Conservation (phyloP, 2,797 vertebrate species). For the Emys orbicularis region DNA sequence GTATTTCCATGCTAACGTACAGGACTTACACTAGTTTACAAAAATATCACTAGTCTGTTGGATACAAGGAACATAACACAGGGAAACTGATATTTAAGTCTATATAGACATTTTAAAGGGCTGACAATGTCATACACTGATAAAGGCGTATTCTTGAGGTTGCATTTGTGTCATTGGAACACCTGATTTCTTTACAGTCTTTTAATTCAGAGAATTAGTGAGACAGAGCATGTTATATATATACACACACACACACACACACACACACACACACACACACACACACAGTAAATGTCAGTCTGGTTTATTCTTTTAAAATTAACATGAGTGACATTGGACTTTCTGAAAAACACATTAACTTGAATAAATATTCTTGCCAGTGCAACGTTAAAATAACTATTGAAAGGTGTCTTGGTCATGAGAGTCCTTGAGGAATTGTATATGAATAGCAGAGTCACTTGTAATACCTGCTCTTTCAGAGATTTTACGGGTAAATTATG, state of each 20-base stretch:
- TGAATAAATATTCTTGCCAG: conserved; percentile 50
- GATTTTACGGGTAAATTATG: conserved; percentile 45
- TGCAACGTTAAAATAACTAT: conserved; percentile 54
- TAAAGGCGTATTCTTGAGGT: background rate
- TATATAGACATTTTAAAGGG: background rate
- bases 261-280: too few relatives aligned
- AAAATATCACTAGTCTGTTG: background rate
- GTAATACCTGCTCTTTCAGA: background rate
- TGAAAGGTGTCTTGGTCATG: conserved; percentile 54
- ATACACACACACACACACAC: too few relatives aligned
- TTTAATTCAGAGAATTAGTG: background rate
- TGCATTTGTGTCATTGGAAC: conserved; percentile 16
- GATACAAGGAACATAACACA: background rate
- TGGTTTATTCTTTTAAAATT: conserved; percentile 61
- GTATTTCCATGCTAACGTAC: background rate
- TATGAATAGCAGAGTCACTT: conserved; percentile 1
- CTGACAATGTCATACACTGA: background rate
- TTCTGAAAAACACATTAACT: conserved; percentile 71
- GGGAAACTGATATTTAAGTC: accelerated
- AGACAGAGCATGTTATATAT: conserved; percentile 24
- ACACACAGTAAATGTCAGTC: conserved; percentile 67
- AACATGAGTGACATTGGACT: conserved; percentile 39
- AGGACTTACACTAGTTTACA: background rate
- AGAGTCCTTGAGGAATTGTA: conserved; percentile 37
- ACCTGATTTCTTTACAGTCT: conserved; percentile 49